Conservation (phyloP, 1,140 invertebrate species). For the Eueides isabella region DNA sequence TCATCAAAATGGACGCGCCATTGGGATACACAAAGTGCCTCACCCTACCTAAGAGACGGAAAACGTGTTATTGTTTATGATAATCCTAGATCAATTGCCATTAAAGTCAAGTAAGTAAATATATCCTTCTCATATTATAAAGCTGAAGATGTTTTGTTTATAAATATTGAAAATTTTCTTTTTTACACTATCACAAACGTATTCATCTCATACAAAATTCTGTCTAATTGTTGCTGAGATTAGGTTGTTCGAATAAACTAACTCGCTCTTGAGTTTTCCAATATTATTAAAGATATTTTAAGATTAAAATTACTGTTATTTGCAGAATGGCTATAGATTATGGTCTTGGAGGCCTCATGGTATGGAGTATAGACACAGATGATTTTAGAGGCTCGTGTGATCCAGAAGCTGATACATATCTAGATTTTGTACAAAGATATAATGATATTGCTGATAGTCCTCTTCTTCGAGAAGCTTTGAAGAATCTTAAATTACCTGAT, state of each 20-base stretch:
- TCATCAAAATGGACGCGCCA: slow-evolving; percentile 80
- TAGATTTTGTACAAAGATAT: slow-evolving; percentile 72
- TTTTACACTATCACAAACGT: too few relatives aligned
- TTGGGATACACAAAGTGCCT: slow-evolving; percentile 84
- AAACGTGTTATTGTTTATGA: slow-evolving; percentile 86
- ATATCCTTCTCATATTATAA: too few relatives aligned
- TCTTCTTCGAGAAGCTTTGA: slow-evolving; percentile 55
- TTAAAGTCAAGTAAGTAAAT: slow-evolving; percentile 83
- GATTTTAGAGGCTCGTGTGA: slow-evolving; percentile 87
- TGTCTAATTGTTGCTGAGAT: too few relatives aligned
- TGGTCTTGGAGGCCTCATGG: slow-evolving; percentile 89
- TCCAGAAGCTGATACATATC: slow-evolving; percentile 71
- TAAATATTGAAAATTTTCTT: too few relatives aligned
- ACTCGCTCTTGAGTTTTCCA: too few relatives aligned
- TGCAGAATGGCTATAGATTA: slow-evolving; percentile 84
- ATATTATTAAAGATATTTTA: too few relatives aligned
- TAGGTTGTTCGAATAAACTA: too few relatives aligned
- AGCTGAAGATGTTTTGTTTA: neutral
- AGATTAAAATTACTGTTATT: slow-evolving; percentile 53
- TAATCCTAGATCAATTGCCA: slow-evolving; percentile 83
- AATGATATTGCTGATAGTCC: slow-evolving; percentile 58
- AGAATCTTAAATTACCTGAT: slow-evolving; percentile 61
- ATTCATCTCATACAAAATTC: too few relatives aligned
- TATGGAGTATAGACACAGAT: slow-evolving; percentile 92
- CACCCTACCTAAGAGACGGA: slow-evolving; percentile 84